These are phyloP conservation scores for Tetragonula clypearis DNA, from an alignment of 1,140 invertebrate genomes.

Conservation along the genomic window DNA sequence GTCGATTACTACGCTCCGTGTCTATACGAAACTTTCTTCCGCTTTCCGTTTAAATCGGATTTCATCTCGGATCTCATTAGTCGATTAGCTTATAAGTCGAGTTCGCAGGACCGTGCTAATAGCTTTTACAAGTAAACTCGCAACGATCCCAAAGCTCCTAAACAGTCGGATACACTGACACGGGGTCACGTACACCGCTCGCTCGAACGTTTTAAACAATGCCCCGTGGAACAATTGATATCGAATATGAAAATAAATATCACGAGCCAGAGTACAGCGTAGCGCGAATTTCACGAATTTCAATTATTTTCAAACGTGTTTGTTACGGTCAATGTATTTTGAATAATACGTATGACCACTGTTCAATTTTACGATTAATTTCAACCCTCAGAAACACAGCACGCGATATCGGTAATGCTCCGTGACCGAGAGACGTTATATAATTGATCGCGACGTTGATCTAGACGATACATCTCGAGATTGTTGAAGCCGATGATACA, in stretches of 20 bases:
- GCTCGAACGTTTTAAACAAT: background rate
- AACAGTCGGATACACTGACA: background rate
- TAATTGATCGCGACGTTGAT: background rate
- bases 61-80: slow-evolving; percentile 32
- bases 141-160: slow-evolving; percentile 11
- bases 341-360: background rate
- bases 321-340: background rate
- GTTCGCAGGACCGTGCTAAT: slow-evolving; percentile 24
- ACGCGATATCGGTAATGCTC: background rate
- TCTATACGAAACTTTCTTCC: background rate
- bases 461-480: background rate
- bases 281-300: background rate
- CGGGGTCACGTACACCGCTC: background rate
- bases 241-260: background rate
- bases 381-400: background rate
- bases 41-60: slow-evolving; percentile 14
- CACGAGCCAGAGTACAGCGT: background rate
- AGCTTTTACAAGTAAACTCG: slow-evolving; percentile 7
- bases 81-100: slow-evolving; percentile 31
- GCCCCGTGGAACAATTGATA: slow-evolving; percentile 6
- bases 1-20: background rate
- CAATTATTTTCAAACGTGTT: background rate
- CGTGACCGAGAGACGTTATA: too few relatives aligned
- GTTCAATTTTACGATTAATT: background rate
- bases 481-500: background rate